Conservation (phyloP, 2,113 vertebrate species). For the Oryzias curvinotus region DNA sequence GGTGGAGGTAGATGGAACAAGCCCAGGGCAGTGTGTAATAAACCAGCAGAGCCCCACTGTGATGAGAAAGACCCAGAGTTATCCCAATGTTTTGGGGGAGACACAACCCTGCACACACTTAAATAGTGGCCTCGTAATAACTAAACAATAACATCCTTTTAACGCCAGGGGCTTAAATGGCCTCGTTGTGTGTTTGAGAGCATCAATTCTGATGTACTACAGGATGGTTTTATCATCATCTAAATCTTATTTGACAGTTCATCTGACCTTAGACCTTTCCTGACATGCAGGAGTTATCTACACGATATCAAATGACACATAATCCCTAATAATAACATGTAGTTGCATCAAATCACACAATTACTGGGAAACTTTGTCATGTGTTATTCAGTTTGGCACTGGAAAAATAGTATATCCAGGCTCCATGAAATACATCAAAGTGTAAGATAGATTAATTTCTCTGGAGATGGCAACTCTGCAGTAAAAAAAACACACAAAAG, state of each 20-base stretch:
- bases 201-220: conserved; percentile 7
- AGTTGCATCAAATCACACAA: conserved; percentile 34
- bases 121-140: conserved; percentile 39
- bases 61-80: conserved; percentile 38
- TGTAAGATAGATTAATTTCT: conserved; percentile 4
- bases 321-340: conserved; percentile 24
- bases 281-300: conserved; percentile 31
- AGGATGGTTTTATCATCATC: neutral
- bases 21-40: conserved; percentile 56
- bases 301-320: conserved; percentile 44
- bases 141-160: conserved; percentile 34
- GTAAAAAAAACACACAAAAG: neutral
- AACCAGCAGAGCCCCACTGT: conserved; percentile 62
- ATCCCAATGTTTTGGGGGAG: conserved; percentile 40
- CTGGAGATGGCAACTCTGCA: neutral
- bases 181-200: conserved; percentile 3
- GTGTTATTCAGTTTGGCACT: conserved; percentile 3
- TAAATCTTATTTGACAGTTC: conserved; percentile 11
- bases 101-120: conserved; percentile 38
- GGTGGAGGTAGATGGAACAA: conserved; percentile 57
- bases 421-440: conserved; percentile 3
- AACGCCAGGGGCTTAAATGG: conserved; percentile 43
- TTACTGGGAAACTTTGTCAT: conserved; percentile 5
- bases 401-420: conserved; percentile 2
- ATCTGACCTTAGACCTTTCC: neutral